A percentile compares a stretch with the other conserved stretches of the same genome.
These are phyloP conservation scores for Alauda arvensis DNA, from an alignment of 2,797 vertebrate species.

Conservation along the genomic window DNA sequence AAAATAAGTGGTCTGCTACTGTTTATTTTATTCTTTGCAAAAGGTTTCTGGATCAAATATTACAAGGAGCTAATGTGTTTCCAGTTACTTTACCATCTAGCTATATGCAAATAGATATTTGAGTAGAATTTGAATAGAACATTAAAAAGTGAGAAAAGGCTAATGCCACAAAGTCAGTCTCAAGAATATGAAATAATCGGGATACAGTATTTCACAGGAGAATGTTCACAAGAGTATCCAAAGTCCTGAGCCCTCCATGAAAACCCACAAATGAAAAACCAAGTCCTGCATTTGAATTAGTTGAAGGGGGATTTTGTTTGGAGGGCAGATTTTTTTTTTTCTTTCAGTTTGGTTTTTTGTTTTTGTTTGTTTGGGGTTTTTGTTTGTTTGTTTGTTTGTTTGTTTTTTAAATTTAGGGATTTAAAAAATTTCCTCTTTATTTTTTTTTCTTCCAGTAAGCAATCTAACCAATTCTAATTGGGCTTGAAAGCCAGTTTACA, in stretches of 20 bases:
- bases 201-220: not conserved
- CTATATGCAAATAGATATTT: not conserved
- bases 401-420: too few relatives aligned
- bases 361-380: too few relatives aligned
- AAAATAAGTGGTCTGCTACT: not conserved
- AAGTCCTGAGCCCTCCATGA: not conserved
- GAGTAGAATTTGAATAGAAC: not conserved
- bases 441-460: not conserved
- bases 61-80: not conserved
- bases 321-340: not conserved
- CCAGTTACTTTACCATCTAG: not conserved
- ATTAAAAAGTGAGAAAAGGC: not conserved
- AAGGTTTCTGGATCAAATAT: not conserved
- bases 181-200: not conserved
- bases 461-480: not conserved
- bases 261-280: not conserved
- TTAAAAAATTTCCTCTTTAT: not conserved
- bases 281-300: not conserved
- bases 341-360: too few relatives aligned
- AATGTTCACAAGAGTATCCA: not conserved
- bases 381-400: too few relatives aligned
- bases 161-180: not conserved
- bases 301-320: not conserved
- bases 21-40: not conserved
- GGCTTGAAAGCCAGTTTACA: not conserved